phyloP scores from a whole-genome alignment of 2,797 vertebrate species.

The Orestias chungarensis region DNA sequence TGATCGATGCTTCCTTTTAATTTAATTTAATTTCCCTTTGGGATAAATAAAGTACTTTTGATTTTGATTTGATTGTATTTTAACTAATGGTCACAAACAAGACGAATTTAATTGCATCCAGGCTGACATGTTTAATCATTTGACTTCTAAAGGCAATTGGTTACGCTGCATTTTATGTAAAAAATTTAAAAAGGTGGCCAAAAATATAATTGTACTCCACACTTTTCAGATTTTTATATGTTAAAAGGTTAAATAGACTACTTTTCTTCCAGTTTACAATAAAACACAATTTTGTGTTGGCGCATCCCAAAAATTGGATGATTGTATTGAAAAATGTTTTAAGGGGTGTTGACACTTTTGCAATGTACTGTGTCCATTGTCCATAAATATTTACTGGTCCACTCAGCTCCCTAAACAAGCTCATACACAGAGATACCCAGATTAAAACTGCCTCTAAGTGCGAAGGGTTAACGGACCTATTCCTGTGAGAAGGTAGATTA shows the following conservation, averaged over 20 bases:
- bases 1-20: not conserved
- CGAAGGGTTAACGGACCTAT: slow-evolving; percentile 59
- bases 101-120: no score
- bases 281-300: not conserved
- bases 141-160: not conserved
- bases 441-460: slow-evolving; percentile 63
- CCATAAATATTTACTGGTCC: slow-evolving; percentile 45
- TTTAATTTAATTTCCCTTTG: no score
- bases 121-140: no score
- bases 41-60: no score
- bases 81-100: no score
- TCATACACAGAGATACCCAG: slow-evolving; percentile 23
- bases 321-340: not conserved
- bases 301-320: not conserved
- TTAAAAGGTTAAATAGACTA: not conserved
- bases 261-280: not conserved
- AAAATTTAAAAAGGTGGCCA: not conserved
- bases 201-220: not conserved
- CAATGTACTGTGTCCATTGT: not conserved
- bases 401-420: slow-evolving; percentile 6
- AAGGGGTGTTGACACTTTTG: not conserved
- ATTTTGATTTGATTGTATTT: no score
- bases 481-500: slow-evolving; percentile 57
- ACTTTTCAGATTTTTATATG: not conserved
- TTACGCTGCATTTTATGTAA: not conserved